phyloP scores from a whole-genome alignment of 2,113 vertebrate genomes.

The Zosterops hypoxanthus region DNA sequence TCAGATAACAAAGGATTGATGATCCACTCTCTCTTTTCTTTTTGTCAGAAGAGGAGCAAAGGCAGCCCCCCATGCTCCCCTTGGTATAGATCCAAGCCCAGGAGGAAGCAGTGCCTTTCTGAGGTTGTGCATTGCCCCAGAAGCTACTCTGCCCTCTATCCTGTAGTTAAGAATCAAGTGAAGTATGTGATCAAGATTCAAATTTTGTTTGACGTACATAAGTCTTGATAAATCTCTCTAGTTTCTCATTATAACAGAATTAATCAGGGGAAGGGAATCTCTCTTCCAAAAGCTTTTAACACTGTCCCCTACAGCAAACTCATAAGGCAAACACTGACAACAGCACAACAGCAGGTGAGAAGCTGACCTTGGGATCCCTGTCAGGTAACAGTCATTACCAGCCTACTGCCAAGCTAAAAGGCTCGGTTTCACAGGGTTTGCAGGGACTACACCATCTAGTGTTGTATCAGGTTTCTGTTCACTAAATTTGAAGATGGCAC shows the following conservation, averaged over 20 bases:
- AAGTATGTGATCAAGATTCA: background rate
- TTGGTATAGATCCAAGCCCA: background rate
- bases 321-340: background rate
- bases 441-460: background rate
- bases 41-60: background rate
- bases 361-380: background rate
- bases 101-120: background rate
- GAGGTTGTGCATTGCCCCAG: background rate
- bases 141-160: background rate
- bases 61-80: background rate
- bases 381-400: background rate
- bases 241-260: background rate
- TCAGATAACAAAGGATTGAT: background rate
- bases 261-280: background rate
- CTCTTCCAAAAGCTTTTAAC: background rate
- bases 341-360: background rate
- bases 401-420: background rate
- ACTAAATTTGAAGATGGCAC: background rate
- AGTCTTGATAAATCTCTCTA: background rate
- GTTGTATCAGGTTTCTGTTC: background rate
- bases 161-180: background rate
- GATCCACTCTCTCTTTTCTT: background rate
- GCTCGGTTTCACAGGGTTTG: background rate
- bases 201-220: background rate
- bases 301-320: background rate